These are phyloP conservation scores for Oedothorax gibbosus DNA, from an alignment of 1,140 invertebrate genomes.

Conservation along the genomic window DNA sequence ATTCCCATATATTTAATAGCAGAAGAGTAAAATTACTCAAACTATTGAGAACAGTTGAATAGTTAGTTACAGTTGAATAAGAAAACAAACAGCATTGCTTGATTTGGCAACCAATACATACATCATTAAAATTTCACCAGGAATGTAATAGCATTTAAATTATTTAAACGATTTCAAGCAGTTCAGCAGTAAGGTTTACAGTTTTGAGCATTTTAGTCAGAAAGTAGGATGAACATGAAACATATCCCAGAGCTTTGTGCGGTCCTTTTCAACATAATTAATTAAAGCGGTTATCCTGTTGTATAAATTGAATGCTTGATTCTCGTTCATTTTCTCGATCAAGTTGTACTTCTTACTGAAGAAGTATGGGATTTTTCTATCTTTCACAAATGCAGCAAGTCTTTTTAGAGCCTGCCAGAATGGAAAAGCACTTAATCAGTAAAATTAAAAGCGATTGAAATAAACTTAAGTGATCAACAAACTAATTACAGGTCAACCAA, in stretches of 20 bases:
- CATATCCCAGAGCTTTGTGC: neutral
- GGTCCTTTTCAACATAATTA: constrained; percentile 11
- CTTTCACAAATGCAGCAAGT: neutral
- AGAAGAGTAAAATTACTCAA: too few species aligned
- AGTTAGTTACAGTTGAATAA: too few species aligned
- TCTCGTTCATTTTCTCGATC: constrained; percentile 8
- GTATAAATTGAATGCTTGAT: constrained; percentile 18
- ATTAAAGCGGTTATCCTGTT: neutral
- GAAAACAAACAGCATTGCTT: too few species aligned
- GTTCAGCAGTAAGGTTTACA: neutral
- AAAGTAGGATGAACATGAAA: constrained; percentile 15
- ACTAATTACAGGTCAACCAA: too few species aligned
- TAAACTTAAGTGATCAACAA: too few species aligned
- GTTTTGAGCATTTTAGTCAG: neutral
- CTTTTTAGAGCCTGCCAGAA: neutral
- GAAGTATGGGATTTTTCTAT: constrained; percentile 24
- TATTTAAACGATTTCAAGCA: neutral
- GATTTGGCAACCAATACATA: neutral
- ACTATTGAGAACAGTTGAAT: too few species aligned
- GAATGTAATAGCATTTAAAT: neutral
- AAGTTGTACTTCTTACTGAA: constrained; percentile 44
- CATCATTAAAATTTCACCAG: neutral
- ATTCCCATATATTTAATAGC: too few species aligned
- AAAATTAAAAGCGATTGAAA: neutral
- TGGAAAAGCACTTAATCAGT: neutral